Evolutionary conservation across 1,140 invertebrate genomes (phyloP).

Genomic region (Heliconius melpomene): DNA sequence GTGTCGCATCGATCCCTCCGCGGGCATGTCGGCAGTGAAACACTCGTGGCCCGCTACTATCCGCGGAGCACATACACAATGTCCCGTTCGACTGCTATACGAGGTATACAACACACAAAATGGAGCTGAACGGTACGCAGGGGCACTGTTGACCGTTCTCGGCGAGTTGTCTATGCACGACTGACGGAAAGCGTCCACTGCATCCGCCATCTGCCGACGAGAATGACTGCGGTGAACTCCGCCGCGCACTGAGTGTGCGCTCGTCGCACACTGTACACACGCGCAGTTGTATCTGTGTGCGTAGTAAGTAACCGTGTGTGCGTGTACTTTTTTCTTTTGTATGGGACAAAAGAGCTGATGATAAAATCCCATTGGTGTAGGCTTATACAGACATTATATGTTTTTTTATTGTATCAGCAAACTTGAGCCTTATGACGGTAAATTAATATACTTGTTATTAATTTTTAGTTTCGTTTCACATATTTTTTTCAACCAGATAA

Average conservation of each 20-base stretch:
- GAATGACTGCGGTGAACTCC: constrained; percentile 77
- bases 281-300: constrained; percentile 52
- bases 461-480: background rate
- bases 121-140: constrained; percentile 72
- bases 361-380: constrained; percentile 62
- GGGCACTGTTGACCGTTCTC: constrained; percentile 58
- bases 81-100: constrained; percentile 68
- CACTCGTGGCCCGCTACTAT: constrained; percentile 69
- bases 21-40: constrained; percentile 76
- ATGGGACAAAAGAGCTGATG: constrained; percentile 54
- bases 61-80: constrained; percentile 79
- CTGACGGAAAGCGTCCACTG: constrained; percentile 77
- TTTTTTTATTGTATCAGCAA: constrained; percentile 50
- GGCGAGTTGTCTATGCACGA: constrained; percentile 77
- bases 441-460: constrained; percentile 13
- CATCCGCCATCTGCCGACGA: constrained; percentile 80
- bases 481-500: background rate
- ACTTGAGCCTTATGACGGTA: constrained; percentile 49
- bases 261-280: constrained; percentile 31
- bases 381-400: constrained; percentile 63
- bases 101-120: constrained; percentile 72
- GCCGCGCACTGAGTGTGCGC: constrained; percentile 54
- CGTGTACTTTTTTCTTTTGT: constrained; percentile 71
- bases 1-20: constrained; percentile 75
- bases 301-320: constrained; percentile 49